These are phyloP conservation scores for Anthrax anthrax DNA, from an alignment of 2,888 invertebrate genomes.

Conservation along the genomic window DNA sequence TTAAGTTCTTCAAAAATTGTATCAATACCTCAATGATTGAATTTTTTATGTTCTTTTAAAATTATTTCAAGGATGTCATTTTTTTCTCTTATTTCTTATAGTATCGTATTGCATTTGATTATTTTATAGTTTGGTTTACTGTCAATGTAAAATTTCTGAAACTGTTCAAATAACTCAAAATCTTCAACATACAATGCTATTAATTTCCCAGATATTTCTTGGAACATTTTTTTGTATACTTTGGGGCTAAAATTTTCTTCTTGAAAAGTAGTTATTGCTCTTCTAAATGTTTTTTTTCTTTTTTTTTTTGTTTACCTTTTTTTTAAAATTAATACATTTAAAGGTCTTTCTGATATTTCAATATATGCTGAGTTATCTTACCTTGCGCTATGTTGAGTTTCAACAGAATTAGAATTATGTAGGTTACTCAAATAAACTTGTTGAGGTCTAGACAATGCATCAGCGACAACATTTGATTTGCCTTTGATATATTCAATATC, in stretches of 20 bases:
- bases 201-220: background rate
- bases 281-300: background rate
- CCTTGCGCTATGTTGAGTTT: background rate
- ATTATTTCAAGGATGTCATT: background rate
- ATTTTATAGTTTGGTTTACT: background rate
- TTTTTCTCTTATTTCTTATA: background rate
- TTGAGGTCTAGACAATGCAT: slow-evolving; percentile 9
- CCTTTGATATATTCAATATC: slow-evolving; percentile 13
- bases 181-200: background rate
- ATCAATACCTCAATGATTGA: background rate
- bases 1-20: background rate
- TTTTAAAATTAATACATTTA: background rate
- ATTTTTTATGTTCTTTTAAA: background rate
- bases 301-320: background rate
- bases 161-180: background rate
- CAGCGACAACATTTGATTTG: slow-evolving; percentile 10
- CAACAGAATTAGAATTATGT: background rate
- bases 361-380: background rate
- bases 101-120: background rate
- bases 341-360: background rate
- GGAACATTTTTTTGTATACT: background rate
- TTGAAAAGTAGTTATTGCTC: background rate
- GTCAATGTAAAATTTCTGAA: background rate
- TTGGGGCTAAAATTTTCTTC: background rate
- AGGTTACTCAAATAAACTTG: background rate